Evolutionary conservation across 2,888 invertebrate genomes (phyloP).

Genomic region (Drosophila ustulata): DNA sequence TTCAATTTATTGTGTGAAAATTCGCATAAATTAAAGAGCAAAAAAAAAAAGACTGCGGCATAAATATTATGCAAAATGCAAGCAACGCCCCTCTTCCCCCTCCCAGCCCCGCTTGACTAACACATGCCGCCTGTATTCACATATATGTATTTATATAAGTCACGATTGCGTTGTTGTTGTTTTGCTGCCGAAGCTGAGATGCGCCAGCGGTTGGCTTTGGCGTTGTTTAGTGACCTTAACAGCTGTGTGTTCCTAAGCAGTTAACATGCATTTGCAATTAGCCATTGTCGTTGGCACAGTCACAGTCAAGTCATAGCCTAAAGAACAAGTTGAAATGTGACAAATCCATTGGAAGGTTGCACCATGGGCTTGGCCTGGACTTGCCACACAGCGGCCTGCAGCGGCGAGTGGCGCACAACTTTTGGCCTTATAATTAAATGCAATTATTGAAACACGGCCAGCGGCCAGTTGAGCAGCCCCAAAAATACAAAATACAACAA

Average conservation of each 20-base stretch:
- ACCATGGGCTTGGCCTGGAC: conserved; percentile 55
- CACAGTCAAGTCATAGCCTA: conserved; percentile 30
- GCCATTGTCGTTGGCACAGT: conserved; percentile 31
- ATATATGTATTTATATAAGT: conserved; percentile 57
- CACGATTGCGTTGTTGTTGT: conserved; percentile 46
- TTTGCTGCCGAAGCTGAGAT: conserved; percentile 43
- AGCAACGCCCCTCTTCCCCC: conserved; percentile 41
- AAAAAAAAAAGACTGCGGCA: conserved; percentile 59
- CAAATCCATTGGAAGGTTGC: conserved; percentile 65
- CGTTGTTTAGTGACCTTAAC: conserved; percentile 61
- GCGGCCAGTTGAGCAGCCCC: conserved; percentile 59
- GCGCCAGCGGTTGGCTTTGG: conserved; percentile 54
- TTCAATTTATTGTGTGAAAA: conserved; percentile 82
- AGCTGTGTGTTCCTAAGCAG: conserved; percentile 50
- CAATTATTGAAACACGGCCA: conserved; percentile 82
- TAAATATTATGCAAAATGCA: conserved; percentile 79
- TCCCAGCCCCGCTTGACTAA: conserved; percentile 22
- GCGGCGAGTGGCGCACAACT: conserved; percentile 34
- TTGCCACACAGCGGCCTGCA: conserved; percentile 42
- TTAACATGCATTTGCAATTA: conserved; percentile 75
- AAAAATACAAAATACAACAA: conserved; percentile 50
- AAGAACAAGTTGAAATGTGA: conserved; percentile 54
- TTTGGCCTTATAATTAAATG: conserved; percentile 82
- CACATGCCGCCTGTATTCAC: conserved; percentile 35
- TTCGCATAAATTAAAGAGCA: conserved; percentile 76